Evolutionary conservation across 1,140 invertebrate genomes (phyloP), one percentile per base, ranked within the genome.

Genomic region (Ostrea edulis): DNA sequence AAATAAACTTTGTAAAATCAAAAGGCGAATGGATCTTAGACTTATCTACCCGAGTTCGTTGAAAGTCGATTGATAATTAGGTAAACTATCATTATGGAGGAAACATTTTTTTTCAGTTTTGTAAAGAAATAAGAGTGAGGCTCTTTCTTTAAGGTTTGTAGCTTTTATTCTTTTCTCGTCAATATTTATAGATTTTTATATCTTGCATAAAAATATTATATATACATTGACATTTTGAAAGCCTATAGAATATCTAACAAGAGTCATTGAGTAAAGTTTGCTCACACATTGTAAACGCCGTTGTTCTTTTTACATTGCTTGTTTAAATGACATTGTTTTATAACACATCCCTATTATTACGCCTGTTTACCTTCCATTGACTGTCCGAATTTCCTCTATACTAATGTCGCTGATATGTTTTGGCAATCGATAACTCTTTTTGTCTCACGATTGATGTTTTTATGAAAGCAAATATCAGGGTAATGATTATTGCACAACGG

Each of bases 401-500:
- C 29, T 25, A 5, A 77, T 29, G 68, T 77, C 22, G 68, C 17
- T 77, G 25, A 77, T 29, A 77, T 71, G 25, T 35, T 44, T 77
- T 25, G 5, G 55, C 14, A 71, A 77, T 77, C 68, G 29, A 77
- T 77, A 77, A 4, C 25, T 77, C 4, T 25, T 25, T 29, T 77
- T 77, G 68, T 77, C 29, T 14, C 14, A 77, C 7, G 29, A 77
- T 77, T 77, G 68, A 77, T 77, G 68, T 77, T 77, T 77, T 77
- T 77, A 62, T 77, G 25, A 77, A 77, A 29, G 68, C 29, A 77
- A 77, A 77, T 25, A 77, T 14, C 25, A 77, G 9, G 68, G 14
- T 77, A 77, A 77, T 77, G 68, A 77, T 77, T 77, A 77, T 77
- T 77, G 29, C 68, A 77, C 68, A 77, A 77, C 68, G 68, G 12